Evolutionary conservation across 23 tunicate species (phyloP).

Genomic region (Corella eumyota): DNA sequence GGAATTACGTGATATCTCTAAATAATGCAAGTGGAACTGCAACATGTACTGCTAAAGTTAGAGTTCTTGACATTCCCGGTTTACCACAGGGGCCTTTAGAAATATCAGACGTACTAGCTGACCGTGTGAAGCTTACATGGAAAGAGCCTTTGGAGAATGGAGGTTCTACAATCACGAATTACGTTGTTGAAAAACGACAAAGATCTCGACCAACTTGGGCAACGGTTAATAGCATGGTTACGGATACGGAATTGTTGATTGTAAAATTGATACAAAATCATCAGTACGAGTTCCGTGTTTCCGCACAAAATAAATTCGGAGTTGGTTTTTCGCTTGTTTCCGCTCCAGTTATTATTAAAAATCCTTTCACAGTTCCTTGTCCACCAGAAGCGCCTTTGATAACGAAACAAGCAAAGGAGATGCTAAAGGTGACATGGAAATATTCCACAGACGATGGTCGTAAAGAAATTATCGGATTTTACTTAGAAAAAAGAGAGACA

Average conservation of each 20-base stretch:
- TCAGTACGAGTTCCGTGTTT: conserved; percentile 88
- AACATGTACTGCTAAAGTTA: conserved; percentile 53
- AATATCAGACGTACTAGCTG: conserved; percentile 55
- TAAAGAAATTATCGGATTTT: conserved; percentile 76
- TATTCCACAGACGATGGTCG: conserved; percentile 85
- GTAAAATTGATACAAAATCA: conserved; percentile 59
- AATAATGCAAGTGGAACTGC: conserved; percentile 68
- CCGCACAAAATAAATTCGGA: conserved; percentile 92
- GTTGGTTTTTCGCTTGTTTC: conserved; percentile 47
- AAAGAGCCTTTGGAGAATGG: conserved; percentile 78
- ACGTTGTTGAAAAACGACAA: conserved; percentile 73
- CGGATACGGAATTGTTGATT: conserved; percentile 26
- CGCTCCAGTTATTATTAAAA: conserved; percentile 53
- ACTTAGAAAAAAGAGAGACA: conserved; percentile 81
- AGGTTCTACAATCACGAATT: conserved; percentile 75
- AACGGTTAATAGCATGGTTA: conserved; percentile 62
- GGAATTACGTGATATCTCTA: conserved; percentile 57
- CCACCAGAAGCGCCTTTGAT: conserved; percentile 57
- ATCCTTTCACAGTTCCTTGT: conserved; percentile 69
- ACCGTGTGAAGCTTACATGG: conserved; percentile 77
- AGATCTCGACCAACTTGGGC: conserved; percentile 96
- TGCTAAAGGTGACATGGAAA: conserved; percentile 83
- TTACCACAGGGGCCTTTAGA: conserved; percentile 80
- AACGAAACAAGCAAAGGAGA: conserved; percentile 37
- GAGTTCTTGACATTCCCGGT: conserved; percentile 81